A percentile compares a stretch with the other conserved stretches of the same genome.
Conservation (phyloP, 2,113 vertebrate species). For the Sylvietta virens region DNA sequence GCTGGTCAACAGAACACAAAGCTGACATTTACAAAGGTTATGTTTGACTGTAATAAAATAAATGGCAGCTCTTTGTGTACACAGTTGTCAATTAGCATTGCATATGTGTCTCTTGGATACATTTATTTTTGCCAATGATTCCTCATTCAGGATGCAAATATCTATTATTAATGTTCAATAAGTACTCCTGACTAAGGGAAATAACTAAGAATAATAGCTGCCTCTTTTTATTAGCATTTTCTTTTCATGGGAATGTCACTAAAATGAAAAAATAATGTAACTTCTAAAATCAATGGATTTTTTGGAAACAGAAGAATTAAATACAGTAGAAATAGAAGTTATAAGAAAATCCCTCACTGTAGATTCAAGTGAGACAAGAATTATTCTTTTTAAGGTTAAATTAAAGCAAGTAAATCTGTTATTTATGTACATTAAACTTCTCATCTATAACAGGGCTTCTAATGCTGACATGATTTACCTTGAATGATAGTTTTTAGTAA, state of each 20-base stretch:
- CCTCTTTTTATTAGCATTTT: neutral
- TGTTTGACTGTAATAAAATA: slow-evolving; percentile 68
- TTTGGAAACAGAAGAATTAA: neutral
- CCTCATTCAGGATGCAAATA: slow-evolving; percentile 27
- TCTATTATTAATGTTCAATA: slow-evolving; percentile 34
- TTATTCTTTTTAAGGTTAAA: neutral
- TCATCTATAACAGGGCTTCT: neutral
- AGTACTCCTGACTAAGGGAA: slow-evolving; percentile 4
- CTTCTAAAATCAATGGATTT: neutral
- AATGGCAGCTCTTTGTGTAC: slow-evolving; percentile 57
- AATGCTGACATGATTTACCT: neutral
- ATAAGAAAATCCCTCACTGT: neutral
- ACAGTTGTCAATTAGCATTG: slow-evolving; percentile 63
- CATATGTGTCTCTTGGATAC: slow-evolving; percentile 48
- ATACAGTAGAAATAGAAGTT: neutral
- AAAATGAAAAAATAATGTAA: neutral
- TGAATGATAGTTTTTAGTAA: neutral
- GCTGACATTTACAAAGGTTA: slow-evolving; percentile 69
- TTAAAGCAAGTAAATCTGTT: neutral
- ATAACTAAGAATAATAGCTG: slow-evolving; percentile 19
- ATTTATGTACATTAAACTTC: neutral
- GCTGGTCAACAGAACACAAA: slow-evolving; percentile 57
- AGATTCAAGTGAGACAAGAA: neutral
- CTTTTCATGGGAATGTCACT: neutral
- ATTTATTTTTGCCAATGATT: slow-evolving; percentile 53